Percentiles rank a stretch among this genome's conserved stretches.
Evolutionary conservation across 2,113 vertebrate species (phyloP).

Genomic region (Brachionichthys hirsutus): DNA sequence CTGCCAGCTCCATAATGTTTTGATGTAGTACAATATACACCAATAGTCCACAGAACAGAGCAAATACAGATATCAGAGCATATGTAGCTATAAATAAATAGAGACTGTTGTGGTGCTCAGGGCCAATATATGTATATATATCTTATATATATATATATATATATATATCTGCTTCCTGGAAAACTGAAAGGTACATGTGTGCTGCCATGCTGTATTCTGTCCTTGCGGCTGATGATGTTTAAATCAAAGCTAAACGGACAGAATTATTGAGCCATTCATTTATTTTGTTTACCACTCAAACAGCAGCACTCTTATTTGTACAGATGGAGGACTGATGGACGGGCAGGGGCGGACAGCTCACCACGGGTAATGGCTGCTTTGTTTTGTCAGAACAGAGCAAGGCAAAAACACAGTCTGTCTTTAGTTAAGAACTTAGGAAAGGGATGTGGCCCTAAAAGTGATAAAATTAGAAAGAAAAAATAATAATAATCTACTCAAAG

Average conservation of each 20-base stretch:
- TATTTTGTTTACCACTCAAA: slow-evolving; percentile 30
- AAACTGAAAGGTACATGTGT: slow-evolving; percentile 25
- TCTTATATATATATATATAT: too few relatives aligned
- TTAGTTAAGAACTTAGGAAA: not conserved
- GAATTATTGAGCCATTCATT: slow-evolving; percentile 30
- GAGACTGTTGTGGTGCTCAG: slow-evolving; percentile 14
- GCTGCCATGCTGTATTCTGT: slow-evolving; percentile 17
- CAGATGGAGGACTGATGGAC: slow-evolving; percentile 23
- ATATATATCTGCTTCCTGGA: slow-evolving; percentile 19
- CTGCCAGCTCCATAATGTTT: slow-evolving; percentile 48
- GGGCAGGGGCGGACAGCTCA: slow-evolving; percentile 1
- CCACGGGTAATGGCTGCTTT: slow-evolving; percentile 11
- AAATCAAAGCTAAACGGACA: slow-evolving; percentile 24
- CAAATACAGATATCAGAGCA: slow-evolving; percentile 49
- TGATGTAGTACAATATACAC: slow-evolving; percentile 40
- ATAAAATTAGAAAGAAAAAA: slow-evolving; percentile 6
- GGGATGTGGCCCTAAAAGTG: not conserved
- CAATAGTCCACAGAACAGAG: slow-evolving; percentile 27
- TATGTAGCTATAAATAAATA: slow-evolving; percentile 49
- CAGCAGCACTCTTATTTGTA: slow-evolving; percentile 34
- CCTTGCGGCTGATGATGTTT: slow-evolving; percentile 16
- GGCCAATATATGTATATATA: too few relatives aligned
- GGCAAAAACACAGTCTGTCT: slow-evolving; percentile 3
- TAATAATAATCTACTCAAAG: not conserved
- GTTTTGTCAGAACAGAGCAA: slow-evolving; percentile 2